Evolutionary conservation across 2,888 invertebrate species (phyloP).

Genomic region (Limnephilus auricula): DNA sequence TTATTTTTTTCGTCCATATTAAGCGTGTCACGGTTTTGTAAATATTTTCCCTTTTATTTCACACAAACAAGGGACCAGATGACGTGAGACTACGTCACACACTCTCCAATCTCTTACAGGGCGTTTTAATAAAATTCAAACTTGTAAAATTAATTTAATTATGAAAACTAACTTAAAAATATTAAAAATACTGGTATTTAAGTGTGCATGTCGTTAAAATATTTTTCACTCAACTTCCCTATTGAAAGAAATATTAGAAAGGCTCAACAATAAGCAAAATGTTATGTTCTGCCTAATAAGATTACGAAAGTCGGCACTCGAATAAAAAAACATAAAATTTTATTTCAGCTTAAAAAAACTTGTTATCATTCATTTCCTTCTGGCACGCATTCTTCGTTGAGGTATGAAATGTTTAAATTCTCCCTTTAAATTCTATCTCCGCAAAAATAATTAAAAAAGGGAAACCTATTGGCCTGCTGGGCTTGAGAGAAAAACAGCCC

Average conservation of each 20-base stretch:
- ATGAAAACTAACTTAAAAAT: no score
- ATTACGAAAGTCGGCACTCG: neutral
- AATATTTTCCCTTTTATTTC: no score
- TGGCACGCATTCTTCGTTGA: neutral
- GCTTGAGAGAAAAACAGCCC: neutral
- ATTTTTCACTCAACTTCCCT: no score
- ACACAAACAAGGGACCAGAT: no score
- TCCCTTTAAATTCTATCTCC: constrained; percentile 40
- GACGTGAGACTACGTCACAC: no score
- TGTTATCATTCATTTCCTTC: constrained; percentile 31
- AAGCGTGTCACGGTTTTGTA: no score
- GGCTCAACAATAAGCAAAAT: neutral
- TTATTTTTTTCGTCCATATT: no score
- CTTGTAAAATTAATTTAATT: no score
- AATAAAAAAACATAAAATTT: neutral
- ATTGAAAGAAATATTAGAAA: neutral
- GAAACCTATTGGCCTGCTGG: constrained; percentile 42
- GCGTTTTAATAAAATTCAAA: no score
- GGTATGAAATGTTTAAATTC: constrained; percentile 26
- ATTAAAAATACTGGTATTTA: no score
- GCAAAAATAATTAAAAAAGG: constrained; percentile 48
- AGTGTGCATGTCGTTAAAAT: no score
- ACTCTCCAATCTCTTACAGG: no score
- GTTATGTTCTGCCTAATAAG: neutral
- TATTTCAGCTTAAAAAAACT: constrained; percentile 11